Evolutionary conservation across 2,888 invertebrate genomes (phyloP).

Genomic region (Drosophila ustulata): DNA sequence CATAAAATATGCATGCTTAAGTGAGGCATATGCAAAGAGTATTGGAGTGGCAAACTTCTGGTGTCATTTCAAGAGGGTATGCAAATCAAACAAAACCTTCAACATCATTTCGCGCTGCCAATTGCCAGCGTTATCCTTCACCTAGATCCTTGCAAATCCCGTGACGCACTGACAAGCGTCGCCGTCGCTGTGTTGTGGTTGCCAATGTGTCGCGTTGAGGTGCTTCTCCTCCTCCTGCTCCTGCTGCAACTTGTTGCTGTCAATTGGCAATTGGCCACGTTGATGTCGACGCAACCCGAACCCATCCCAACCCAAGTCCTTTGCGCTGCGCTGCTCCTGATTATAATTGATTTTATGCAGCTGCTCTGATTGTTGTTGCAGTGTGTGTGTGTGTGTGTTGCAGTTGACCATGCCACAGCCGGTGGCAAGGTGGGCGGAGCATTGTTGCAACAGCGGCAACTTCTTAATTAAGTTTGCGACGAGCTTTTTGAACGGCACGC

Average conservation of each 20-base stretch:
- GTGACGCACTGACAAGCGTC: constrained; percentile 14
- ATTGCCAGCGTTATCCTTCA: constrained; percentile 3
- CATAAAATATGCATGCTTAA: background rate
- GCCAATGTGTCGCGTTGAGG: constrained; percentile 7
- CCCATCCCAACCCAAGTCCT: background rate
- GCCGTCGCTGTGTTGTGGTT: constrained; percentile 18
- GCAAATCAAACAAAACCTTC: background rate
- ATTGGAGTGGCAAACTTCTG: background rate
- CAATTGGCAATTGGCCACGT: constrained; percentile 43
- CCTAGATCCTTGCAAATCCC: constrained; percentile 26
- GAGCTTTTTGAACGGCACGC: constrained; percentile 43
- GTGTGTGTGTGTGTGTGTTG: constrained; percentile 18
- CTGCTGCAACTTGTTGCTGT: constrained; percentile 65
- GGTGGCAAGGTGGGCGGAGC: constrained; percentile 10
- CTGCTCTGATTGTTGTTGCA: constrained; percentile 1
- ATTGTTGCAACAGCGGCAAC: constrained; percentile 53
- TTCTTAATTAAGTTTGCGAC: constrained; percentile 73
- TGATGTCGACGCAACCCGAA: constrained; percentile 5
- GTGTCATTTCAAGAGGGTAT: background rate
- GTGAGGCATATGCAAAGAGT: background rate
- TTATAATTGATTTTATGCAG: constrained; percentile 58
- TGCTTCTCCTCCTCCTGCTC: constrained; percentile 8
- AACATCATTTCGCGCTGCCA: background rate
- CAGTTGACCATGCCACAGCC: constrained; percentile 19
- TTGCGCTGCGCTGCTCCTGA: constrained; percentile 12